Evolutionary conservation across 2,113 vertebrate genomes (phyloP).

Genomic region (Channa maculata): DNA sequence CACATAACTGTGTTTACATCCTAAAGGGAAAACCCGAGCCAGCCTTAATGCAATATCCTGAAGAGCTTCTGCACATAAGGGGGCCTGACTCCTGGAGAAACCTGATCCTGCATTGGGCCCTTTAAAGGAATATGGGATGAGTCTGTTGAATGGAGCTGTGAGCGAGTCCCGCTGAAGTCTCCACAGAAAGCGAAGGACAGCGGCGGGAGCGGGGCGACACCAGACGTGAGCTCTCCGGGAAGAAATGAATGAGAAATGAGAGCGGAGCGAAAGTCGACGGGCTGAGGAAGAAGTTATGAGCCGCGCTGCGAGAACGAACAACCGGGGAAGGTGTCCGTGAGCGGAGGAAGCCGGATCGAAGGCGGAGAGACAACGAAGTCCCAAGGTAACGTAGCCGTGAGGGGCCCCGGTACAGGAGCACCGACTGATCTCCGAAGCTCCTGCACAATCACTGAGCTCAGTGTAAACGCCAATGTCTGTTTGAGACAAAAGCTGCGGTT

Average conservation of each 20-base stretch:
- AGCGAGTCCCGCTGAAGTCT: constrained; percentile 58
- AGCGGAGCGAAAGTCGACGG: constrained; percentile 13
- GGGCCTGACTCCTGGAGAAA: constrained; percentile 78
- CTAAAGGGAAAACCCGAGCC: constrained; percentile 44
- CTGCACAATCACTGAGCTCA: not conserved
- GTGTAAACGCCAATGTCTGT: not conserved
- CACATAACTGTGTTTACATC: constrained; percentile 58
- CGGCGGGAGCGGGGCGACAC: not conserved
- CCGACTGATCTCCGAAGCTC: not conserved
- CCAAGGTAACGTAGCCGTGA: constrained; percentile 67
- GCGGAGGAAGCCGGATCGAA: constrained; percentile 38
- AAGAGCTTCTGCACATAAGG: constrained; percentile 54
- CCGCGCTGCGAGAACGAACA: constrained; percentile 28
- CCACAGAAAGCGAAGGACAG: constrained; percentile 34
- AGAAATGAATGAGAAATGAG: constrained; percentile 56
- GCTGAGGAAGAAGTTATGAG: constrained; percentile 47
- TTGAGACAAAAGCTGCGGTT: constrained; percentile 15
- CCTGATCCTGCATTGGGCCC: constrained; percentile 78
- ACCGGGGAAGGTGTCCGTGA: constrained; percentile 66
- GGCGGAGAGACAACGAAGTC: constrained; percentile 55
- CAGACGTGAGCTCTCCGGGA: not conserved
- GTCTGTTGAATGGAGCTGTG: constrained; percentile 78
- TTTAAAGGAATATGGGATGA: constrained; percentile 86
- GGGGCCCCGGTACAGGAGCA: constrained; percentile 1
- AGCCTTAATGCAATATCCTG: constrained; percentile 79